Percentiles rank a stretch among this genome's conserved stretches.
Evolutionary conservation across 2,888 invertebrate species (phyloP).

Genomic region (Sesia apiformis): DNA sequence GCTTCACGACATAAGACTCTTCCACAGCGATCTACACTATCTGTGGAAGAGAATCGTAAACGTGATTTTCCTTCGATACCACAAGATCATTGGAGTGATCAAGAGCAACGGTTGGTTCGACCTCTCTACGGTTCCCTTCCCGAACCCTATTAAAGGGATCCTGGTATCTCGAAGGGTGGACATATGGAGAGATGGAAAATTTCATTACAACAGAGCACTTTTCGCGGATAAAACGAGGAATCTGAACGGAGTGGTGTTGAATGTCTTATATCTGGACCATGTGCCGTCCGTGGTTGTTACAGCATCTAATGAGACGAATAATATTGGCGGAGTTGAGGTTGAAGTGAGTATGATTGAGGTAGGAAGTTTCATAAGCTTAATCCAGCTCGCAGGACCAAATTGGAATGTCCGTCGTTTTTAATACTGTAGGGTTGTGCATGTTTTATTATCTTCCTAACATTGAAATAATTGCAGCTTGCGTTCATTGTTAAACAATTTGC

Average conservation of each 20-base stretch:
- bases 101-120: slow-evolving; percentile 77
- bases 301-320: slow-evolving; percentile 44
- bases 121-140: slow-evolving; percentile 83
- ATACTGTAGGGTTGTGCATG: too few relatives aligned
- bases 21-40: slow-evolving; percentile 78
- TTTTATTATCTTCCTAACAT: too few relatives aligned
- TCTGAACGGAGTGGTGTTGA: slow-evolving; percentile 73
- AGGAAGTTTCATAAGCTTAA: slow-evolving; percentile 1
- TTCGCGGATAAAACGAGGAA: slow-evolving; percentile 77
- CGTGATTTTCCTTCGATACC: slow-evolving; percentile 80
- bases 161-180: slow-evolving; percentile 78
- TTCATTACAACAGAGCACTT: slow-evolving; percentile 65
- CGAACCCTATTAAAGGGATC: slow-evolving; percentile 70
- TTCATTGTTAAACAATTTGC: too few relatives aligned
- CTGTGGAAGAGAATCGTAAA: slow-evolving; percentile 86
- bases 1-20: slow-evolving; percentile 80
- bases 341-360: slow-evolving; percentile 62
- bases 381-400: slow-evolving; percentile 10
- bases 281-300: slow-evolving; percentile 76
- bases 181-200: slow-evolving; percentile 78
- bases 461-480: too few relatives aligned
- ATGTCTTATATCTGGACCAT: slow-evolving; percentile 79
- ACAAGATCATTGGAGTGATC: slow-evolving; percentile 32
- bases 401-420: too few relatives aligned
- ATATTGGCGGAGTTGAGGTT: slow-evolving; percentile 79